phyloP scores from a whole-genome alignment of 2,888 invertebrate genomes.

The Metacarcinus magister region DNA sequence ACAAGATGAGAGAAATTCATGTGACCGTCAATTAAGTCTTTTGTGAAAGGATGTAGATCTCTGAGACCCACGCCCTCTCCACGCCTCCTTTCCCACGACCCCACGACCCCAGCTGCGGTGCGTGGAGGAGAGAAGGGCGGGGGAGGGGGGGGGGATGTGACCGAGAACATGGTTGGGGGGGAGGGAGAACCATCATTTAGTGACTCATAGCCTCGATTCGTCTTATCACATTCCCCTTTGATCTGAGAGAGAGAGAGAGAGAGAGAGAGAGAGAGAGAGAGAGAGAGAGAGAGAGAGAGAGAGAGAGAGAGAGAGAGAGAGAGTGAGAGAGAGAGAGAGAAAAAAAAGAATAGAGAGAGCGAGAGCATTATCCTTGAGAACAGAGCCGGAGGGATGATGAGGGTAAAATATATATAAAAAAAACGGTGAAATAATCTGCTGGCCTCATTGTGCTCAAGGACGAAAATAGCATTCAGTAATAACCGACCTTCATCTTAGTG shows the following conservation, averaged over 20 bases:
- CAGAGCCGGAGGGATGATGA: no score
- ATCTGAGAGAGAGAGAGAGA: conserved; percentile 18
- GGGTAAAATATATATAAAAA: no score
- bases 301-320: no score
- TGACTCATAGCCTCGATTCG: neutral
- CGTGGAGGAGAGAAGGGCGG: neutral
- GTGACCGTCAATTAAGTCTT: neutral
- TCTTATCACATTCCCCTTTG: neutral
- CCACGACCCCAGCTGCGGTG: neutral
- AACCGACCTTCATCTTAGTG: no score
- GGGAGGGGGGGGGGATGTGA: neutral
- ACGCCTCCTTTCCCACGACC: neutral
- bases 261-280: neutral
- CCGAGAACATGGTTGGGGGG: neutral
- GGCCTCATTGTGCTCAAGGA: no score
- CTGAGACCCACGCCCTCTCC: conserved; percentile 7
- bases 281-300: no score
- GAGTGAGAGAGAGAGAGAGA: no score
- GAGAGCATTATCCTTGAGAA: no score
- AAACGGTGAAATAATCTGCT: no score
- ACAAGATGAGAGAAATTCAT: neutral
- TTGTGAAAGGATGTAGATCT: neutral
- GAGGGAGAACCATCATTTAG: neutral
- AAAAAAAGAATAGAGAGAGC: no score
- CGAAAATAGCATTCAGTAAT: no score